Base-by-base conservation (phyloP, 2,888 invertebrate genomes). In the Cylloceria caligata region DNA sequence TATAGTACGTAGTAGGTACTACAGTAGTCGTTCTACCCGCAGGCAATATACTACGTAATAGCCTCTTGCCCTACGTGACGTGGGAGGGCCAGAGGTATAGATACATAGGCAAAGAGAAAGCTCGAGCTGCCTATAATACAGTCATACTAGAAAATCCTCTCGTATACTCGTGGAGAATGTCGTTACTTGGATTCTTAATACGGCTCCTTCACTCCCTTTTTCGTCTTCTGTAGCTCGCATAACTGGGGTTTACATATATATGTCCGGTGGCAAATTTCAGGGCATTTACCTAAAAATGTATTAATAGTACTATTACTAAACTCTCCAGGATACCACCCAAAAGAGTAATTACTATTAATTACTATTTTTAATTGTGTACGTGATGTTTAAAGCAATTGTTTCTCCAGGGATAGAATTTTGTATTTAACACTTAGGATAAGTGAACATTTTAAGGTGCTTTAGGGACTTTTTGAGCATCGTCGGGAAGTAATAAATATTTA, bases 11-110 rank as follows among this genome's bases (percentile, higher is more conserved):
- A 57, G 64, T 36, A 45, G 30, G 19, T 55, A 39, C 19, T 45
- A 57, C 65, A 45, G 65, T 42, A 55, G 74, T 67, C 55, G 65
- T 75, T 65, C 49, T 34, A 57, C 30, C 74, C 74, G 52, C 57
- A 27, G 55, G 74, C 74, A 57, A 75, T 75, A 65, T 65, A 67
- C 74, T 65, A 75, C 65, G 65, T 65, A 74, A 74, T 74, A 65
- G 74, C 74, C 74, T 65, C 52, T 65, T 74, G 74, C 74, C 65
- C 74, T 74, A 65, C 55, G 74, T 65, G 55, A 45, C 52, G 65
- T 27, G 19, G 16, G 19, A 64, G 52, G 9, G 74, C 39, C 55
- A 27, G 42, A 52, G 36, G 2, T 52, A 36, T 36, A n/a, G 24
- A 39, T 7, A 39, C 52, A 39, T 36, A 34, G 19, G 16, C 34